phyloP scores from a whole-genome alignment of 2,113 vertebrate genomes.

The Myotis yumanensis region DNA sequence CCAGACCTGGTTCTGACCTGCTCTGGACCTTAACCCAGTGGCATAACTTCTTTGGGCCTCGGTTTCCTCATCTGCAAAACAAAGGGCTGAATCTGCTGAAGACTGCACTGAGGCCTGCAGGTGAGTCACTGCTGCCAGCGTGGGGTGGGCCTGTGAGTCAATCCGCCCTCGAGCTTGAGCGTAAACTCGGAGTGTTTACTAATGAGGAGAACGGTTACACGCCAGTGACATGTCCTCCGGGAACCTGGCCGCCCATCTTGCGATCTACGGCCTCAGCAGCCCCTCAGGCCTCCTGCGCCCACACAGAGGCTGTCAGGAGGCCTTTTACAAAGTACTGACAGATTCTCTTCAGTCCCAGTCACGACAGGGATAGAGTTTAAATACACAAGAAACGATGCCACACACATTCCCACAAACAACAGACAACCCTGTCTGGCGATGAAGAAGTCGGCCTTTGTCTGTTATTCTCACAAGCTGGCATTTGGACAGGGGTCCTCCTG shows the following conservation, averaged over 20 bases:
- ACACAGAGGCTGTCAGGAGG: not conserved
- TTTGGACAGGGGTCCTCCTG: not conserved
- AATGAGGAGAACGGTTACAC: not conserved
- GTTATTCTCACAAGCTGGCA: not conserved
- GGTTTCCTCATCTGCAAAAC: constrained; percentile 32
- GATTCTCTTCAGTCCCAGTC: not conserved
- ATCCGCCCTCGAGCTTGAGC: not conserved
- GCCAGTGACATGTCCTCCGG: accelerated
- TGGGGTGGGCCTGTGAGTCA: not conserved
- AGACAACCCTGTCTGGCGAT: not conserved
- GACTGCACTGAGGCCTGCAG: not conserved
- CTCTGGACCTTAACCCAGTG: not conserved
- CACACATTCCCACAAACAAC: not conserved
- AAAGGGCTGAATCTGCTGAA: not conserved
- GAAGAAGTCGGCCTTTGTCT: not conserved
- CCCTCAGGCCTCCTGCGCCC: not conserved
- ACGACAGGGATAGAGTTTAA: not conserved
- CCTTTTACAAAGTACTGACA: not conserved
- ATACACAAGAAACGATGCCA: not conserved
- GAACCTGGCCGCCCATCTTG: accelerated
- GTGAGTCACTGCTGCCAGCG: too few species aligned
- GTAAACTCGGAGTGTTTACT: not conserved
- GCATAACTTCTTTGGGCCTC: constrained; percentile 40
- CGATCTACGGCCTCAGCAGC: not conserved
- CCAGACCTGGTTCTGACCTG: not conserved